phyloP scores from a whole-genome alignment of 1,140 invertebrate genomes.

The Papilio glaucus region DNA sequence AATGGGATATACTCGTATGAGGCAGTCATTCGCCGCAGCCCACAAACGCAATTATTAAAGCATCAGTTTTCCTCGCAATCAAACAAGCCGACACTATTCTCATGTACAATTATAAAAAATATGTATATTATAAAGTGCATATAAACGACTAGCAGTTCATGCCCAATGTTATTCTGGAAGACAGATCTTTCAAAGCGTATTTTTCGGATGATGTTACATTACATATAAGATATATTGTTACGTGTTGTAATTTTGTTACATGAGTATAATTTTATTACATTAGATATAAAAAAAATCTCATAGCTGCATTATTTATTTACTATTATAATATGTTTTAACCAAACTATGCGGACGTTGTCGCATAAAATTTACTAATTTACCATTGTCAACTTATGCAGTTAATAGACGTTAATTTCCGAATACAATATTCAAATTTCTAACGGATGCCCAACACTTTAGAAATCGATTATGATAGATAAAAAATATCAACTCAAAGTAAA shows the following conservation, averaged over 20 bases:
- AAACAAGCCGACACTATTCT: slow-evolving; percentile 7
- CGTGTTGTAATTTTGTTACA: too few species aligned
- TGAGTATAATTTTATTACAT: too few species aligned
- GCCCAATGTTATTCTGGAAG: background rate
- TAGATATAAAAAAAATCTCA: too few species aligned
- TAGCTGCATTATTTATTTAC: too few species aligned
- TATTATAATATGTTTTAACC: background rate
- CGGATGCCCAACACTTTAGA: background rate
- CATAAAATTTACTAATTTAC: background rate
- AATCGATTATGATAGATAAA: background rate
- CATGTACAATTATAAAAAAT: slow-evolving; percentile 13
- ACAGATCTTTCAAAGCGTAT: slow-evolving; percentile 1
- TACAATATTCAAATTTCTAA: background rate
- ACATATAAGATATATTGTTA: background rate
- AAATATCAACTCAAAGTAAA: background rate
- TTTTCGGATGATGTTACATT: background rate
- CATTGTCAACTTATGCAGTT: slow-evolving; percentile 10
- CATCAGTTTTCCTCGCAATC: slow-evolving; percentile 25
- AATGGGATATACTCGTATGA: background rate
- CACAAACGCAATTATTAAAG: slow-evolving; percentile 19
- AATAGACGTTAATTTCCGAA: background rate
- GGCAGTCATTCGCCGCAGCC: background rate
- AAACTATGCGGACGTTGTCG: background rate
- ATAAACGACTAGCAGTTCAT: too few species aligned
- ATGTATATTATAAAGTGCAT: slow-evolving; percentile 5